These are phyloP conservation scores for Gnathonemus echidnorhynchus DNA, from an alignment of 2,113 vertebrate species.

Conservation along the genomic window DNA sequence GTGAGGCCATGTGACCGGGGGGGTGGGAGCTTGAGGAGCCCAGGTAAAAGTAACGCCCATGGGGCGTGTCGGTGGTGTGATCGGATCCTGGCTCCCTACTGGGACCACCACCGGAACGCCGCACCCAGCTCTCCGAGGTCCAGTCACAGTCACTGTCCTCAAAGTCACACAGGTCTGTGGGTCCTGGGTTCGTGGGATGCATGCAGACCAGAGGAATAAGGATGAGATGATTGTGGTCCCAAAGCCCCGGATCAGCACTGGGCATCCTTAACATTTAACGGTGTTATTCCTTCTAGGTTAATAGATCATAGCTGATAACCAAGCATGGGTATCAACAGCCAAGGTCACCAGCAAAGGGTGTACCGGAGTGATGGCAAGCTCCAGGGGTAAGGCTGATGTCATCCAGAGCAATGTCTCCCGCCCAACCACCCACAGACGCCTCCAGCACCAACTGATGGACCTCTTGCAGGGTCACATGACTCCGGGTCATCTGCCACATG, in stretches of 20 bases:
- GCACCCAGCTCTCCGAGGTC: constrained; percentile 51
- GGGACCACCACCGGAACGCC: constrained; percentile 42
- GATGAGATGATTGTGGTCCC: neutral
- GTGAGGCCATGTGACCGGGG: constrained; percentile 42
- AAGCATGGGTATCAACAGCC: neutral
- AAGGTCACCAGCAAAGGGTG: neutral
- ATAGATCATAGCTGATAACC: neutral
- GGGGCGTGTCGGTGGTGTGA: constrained; percentile 56
- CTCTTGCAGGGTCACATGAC: constrained; percentile 44
- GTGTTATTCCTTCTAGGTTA: neutral
- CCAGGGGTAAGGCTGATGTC: constrained; percentile 49
- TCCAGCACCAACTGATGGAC: constrained; percentile 58
- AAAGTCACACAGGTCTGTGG: constrained; percentile 57
- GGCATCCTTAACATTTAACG: neutral
- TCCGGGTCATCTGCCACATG: constrained; percentile 50
- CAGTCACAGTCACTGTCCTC: constrained; percentile 57
- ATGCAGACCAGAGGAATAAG: neutral
- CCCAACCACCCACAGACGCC: constrained; percentile 54
- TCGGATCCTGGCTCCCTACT: constrained; percentile 50
- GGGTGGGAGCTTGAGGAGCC: constrained; percentile 33
- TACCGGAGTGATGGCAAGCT: constrained; percentile 53
- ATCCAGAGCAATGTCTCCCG: constrained; percentile 60
- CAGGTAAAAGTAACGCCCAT: constrained; percentile 53
- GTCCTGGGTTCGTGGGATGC: neutral
- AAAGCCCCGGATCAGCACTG: neutral